Base-by-base conservation (phyloP, 1,140 invertebrate species). In the Ceratosolen fusciceps region DNA sequence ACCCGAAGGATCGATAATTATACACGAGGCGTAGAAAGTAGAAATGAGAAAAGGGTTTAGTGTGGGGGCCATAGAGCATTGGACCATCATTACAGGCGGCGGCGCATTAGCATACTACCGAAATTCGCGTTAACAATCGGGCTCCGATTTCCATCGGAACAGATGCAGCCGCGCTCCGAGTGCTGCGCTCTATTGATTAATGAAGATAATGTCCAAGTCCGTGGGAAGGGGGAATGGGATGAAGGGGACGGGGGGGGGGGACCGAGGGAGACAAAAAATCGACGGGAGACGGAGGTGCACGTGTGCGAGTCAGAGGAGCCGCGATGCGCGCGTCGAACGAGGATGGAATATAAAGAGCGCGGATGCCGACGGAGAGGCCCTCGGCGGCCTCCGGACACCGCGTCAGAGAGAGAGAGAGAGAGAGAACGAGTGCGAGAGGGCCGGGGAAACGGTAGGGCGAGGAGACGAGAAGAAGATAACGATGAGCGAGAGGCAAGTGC, bases 401-500 rank as follows among this genome's bases (percentile, higher is more conserved):
- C 8, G 37, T 24, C 34, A 39, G 0, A 34, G 14, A 34, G 31
- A 7, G 31, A 16, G 52, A 37, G 60, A 5, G 60, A 24, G 37
- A 9, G 62, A 43, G 73, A 47, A 39, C 19, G 58, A 31, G 39
- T 31, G 16, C 14, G 49, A 31, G 65, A 65, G 67, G 58, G 39
- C 5, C 5, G 12, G 39, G 12, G 39, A 43, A 12, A 43, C 5
- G 12, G 39, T n/a, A 16, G 52, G 4, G 52, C 52, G 52, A 54
- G 26, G 26, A 62, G 26, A 34, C 29, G 43, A 21, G 29, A 60
- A 62, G 72, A 74, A 60, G 62, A 79, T 79, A 74, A 79, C 72
- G 72, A 68, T 31, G 65, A 49, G 47, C 43, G 70, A 78, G 76
- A 65, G 72, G 77, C 77, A 79, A 73, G 76, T 78, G 76, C 71